A percentile compares a stretch with the other conserved stretches of the same genome.
Conservation (phyloP, 1,140 invertebrate genomes). For the Lepidotrigona ventralis region DNA sequence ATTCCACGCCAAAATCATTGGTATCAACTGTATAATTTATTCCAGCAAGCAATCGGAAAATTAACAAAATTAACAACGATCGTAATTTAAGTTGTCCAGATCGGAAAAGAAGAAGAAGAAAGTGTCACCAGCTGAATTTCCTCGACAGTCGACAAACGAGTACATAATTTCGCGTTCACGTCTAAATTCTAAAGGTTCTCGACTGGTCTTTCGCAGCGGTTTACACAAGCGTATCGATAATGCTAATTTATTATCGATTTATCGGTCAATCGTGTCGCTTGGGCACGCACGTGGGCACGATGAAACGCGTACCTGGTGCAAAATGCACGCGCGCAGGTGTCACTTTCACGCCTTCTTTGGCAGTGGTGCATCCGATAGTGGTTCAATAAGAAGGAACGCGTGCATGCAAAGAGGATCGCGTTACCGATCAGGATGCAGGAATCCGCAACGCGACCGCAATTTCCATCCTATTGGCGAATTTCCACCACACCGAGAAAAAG, state of each 20-base stretch:
- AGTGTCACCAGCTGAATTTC: not conserved
- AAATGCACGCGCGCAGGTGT: conserved; percentile 26
- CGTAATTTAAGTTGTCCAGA: not conserved
- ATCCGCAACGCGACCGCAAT: conserved; percentile 2
- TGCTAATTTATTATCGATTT: conserved; percentile 43
- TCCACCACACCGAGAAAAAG: not conserved
- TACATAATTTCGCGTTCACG: conserved; percentile 27
- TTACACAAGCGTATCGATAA: conserved; percentile 7
- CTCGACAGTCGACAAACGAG: not conserved
- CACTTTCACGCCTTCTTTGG: conserved; percentile 52
- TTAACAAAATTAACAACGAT: no score
- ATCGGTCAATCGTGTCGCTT: not conserved
- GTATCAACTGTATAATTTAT: not conserved
- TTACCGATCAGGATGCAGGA: conserved; percentile 5
- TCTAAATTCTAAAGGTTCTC: no score
- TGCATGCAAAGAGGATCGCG: not conserved
- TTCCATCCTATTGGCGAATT: not conserved
- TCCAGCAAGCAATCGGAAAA: not conserved
- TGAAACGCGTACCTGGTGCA: not conserved
- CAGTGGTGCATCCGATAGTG: conserved; percentile 23
- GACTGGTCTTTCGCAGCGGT: not conserved
- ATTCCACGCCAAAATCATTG: not conserved
- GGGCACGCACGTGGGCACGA: not conserved
- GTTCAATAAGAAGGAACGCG: no score
- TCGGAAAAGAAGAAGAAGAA: not conserved